A percentile compares a stretch with the other conserved stretches of the same genome.
phyloP scores from a whole-genome alignment of 2,888 invertebrate genomes.

The Ennomos fuscantarius region DNA sequence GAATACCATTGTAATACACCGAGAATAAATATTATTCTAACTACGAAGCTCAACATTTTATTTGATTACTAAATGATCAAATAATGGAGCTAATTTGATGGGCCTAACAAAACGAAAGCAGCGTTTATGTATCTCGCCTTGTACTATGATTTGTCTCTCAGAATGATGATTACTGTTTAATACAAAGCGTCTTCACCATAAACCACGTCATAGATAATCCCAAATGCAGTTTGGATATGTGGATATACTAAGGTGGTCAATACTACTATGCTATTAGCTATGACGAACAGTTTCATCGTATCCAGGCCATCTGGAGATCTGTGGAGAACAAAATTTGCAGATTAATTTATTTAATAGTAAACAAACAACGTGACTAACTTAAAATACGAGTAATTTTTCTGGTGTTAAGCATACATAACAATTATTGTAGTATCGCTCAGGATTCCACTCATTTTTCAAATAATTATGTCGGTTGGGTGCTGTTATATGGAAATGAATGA shows the following conservation, averaged over 20 bases:
- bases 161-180: background rate
- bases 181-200: conserved; percentile 61
- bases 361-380: no score
- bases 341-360: background rate
- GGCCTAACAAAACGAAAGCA: background rate
- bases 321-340: conserved; percentile 45
- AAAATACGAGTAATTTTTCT: no score
- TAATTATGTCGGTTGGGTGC: no score
- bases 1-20: conserved; percentile 90
- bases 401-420: no score
- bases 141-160: no score
- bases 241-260: conserved; percentile 91
- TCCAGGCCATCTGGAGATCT: conserved; percentile 88
- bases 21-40: conserved; percentile 87
- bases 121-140: no score
- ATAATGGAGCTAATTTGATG: background rate
- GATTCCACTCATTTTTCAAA: no score
- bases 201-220: conserved; percentile 81
- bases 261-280: conserved; percentile 90
- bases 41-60: conserved; percentile 86
- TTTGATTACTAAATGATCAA: background rate
- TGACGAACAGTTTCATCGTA: conserved; percentile 92
- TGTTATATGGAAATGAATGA: no score
- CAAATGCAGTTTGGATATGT: conserved; percentile 86
- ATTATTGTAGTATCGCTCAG: no score